A percentile compares a stretch with the other conserved stretches of the same genome.
Evolutionary conservation across 2,113 vertebrate species (phyloP).

Genomic region (Ctenodactylus gundi): DNA sequence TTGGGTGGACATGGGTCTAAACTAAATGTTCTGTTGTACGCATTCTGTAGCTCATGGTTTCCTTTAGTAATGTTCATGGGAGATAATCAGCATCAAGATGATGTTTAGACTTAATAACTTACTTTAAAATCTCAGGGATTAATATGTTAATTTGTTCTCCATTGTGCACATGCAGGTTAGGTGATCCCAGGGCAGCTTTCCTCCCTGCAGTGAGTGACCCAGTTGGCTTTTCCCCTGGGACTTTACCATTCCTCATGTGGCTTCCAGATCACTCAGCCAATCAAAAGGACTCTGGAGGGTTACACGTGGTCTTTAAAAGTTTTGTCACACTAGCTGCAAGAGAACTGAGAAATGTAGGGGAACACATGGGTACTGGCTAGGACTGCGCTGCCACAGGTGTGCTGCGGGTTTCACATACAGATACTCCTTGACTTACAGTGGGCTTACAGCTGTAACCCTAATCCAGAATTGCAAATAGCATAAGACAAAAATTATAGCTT

Average conservation of each 20-base stretch:
- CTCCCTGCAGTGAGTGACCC: not conserved
- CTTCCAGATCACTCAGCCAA: not conserved
- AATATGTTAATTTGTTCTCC: constrained; percentile 7
- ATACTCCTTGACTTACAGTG: not conserved
- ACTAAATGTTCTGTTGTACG: not conserved
- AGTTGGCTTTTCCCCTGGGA: not conserved
- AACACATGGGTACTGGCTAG: not conserved
- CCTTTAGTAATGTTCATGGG: not conserved
- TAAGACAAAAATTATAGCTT: not conserved
- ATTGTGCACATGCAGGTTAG: not conserved
- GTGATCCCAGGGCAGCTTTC: not conserved
- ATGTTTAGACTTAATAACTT: not conserved
- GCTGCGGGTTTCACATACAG: not conserved
- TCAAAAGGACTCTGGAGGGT: not conserved
- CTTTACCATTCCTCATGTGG: not conserved
- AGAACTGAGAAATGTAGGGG: not conserved
- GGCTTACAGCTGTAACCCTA: not conserved
- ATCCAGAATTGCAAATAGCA: not conserved
- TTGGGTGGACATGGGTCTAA: not conserved
- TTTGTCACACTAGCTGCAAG: not conserved
- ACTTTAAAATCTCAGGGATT: not conserved
- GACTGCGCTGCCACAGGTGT: not conserved
- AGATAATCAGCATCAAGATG: not conserved
- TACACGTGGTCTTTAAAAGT: not conserved
- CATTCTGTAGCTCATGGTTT: not conserved